A percentile compares a stretch with the other conserved stretches of the same genome.
Evolutionary conservation across 2,888 invertebrate species (phyloP).

Genomic region (Chesias legatella): DNA sequence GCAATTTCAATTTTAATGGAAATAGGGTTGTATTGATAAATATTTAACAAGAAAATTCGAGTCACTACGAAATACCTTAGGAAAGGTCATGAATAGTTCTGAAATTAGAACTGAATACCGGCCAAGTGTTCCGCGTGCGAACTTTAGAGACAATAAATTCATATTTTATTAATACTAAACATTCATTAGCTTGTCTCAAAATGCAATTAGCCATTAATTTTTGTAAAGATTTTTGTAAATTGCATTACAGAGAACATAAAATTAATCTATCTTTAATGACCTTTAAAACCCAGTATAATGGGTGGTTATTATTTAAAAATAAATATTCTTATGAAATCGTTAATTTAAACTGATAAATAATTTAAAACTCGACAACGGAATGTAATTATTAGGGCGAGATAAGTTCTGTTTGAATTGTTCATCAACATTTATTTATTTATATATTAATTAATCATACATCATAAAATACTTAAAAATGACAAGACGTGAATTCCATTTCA

Average conservation of each 20-base stretch:
- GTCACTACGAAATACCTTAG: constrained; percentile 52
- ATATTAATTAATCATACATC: no score
- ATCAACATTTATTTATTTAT: no score
- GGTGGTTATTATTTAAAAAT: background rate
- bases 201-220: constrained; percentile 29
- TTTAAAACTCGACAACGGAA: no score
- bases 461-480: no score
- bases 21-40: constrained; percentile 31
- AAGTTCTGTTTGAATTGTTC: no score
- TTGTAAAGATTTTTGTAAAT: constrained; percentile 1
- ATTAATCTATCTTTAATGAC: no score
- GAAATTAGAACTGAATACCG: constrained; percentile 66
- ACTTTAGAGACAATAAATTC: constrained; percentile 42
- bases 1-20: constrained; percentile 5
- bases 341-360: no score
- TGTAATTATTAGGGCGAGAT: no score
- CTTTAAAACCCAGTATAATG: constrained; percentile 4
- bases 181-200: constrained; percentile 33
- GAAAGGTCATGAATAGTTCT: constrained; percentile 68
- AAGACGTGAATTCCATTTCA: no score
- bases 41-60: constrained; percentile 25
- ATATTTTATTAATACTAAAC: constrained; percentile 40
- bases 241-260: background rate
- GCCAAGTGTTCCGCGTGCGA: constrained; percentile 59
- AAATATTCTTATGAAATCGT: no score